These are phyloP conservation scores for Astropecten irregularis DNA, from an alignment of 53 echinoderm and acorn worm species.

Conservation along the genomic window DNA sequence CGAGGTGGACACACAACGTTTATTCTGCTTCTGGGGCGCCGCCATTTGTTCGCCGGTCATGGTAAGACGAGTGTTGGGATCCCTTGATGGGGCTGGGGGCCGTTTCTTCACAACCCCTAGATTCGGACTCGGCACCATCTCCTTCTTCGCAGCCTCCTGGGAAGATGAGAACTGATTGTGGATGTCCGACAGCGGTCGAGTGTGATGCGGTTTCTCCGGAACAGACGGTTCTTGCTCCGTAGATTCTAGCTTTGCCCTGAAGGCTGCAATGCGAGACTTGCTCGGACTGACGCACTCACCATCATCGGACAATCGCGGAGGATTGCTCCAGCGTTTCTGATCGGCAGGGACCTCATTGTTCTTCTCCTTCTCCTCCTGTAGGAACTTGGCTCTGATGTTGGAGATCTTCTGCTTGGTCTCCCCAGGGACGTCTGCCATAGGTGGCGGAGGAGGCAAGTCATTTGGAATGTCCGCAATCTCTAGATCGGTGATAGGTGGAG, in stretches of 20 bases:
- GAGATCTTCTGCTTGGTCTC: conserved; percentile 86
- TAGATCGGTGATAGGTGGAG: conserved; percentile 23
- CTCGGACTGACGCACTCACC: not conserved
- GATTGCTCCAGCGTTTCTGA: conserved; percentile 44
- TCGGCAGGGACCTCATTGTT: conserved; percentile 16
- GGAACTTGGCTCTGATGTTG: conserved; percentile 72
- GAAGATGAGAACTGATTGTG: conserved; percentile 6
- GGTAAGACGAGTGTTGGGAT: conserved; percentile 75
- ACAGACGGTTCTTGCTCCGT: conserved; percentile 17
- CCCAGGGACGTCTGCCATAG: conserved; percentile 85
- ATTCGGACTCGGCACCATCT: not conserved
- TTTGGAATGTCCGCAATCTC: conserved; percentile 3
- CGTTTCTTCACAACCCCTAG: conserved; percentile 55
- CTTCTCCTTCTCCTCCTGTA: conserved; percentile 70
- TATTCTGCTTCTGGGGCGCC: conserved; percentile 14
- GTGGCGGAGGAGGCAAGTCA: conserved; percentile 80
- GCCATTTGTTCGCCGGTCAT: conserved; percentile 37
- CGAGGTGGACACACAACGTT: conserved; percentile 1
- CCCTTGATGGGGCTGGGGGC: conserved; percentile 82
- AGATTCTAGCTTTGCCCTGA: conserved; percentile 54
- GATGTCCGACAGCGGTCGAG: conserved; percentile 22
- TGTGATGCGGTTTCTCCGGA: not conserved
- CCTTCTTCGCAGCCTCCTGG: not conserved
- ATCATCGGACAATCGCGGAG: not conserved
- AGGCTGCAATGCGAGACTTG: conserved; percentile 52